Evolutionary conservation across 1,140 invertebrate species (phyloP).

Genomic region (Rhopalosiphum padi): DNA sequence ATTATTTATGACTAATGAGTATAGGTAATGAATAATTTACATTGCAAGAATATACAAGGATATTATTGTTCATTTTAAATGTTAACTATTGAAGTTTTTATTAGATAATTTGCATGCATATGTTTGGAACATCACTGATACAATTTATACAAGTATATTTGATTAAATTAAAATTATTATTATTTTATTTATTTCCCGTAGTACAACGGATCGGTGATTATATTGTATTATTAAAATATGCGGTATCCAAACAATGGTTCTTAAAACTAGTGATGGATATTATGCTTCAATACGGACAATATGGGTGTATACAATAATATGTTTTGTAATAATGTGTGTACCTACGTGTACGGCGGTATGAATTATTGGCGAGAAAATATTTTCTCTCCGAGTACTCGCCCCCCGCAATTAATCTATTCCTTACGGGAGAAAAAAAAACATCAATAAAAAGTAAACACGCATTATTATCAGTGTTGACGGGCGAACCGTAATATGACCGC

Average conservation of each 20-base stretch:
- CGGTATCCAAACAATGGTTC: background rate
- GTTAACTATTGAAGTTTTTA: background rate
- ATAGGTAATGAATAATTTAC: no score
- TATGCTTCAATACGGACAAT: background rate
- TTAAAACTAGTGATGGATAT: background rate
- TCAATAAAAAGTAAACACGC: slow-evolving; percentile 44
- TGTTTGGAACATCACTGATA: background rate
- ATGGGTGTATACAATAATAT: background rate
- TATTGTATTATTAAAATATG: background rate
- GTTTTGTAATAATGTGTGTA: background rate
- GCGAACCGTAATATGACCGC: slow-evolving; percentile 28
- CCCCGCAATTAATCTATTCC: background rate
- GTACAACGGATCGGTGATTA: background rate
- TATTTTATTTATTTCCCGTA: background rate
- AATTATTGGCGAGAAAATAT: background rate
- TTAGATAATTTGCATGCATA: background rate
- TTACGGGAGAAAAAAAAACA: background rate
- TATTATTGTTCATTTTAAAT: background rate
- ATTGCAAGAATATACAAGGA: no score
- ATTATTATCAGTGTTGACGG: slow-evolving; percentile 38
- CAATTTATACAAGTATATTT: background rate
- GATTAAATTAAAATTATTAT: background rate
- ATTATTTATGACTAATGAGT: no score
- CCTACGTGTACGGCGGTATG: background rate
- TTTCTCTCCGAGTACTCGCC: background rate